A percentile compares a stretch with the other conserved stretches of the same genome.
phyloP scores from a whole-genome alignment of 2,888 invertebrate genomes.

The Lepidocyrtinus sp. region DNA sequence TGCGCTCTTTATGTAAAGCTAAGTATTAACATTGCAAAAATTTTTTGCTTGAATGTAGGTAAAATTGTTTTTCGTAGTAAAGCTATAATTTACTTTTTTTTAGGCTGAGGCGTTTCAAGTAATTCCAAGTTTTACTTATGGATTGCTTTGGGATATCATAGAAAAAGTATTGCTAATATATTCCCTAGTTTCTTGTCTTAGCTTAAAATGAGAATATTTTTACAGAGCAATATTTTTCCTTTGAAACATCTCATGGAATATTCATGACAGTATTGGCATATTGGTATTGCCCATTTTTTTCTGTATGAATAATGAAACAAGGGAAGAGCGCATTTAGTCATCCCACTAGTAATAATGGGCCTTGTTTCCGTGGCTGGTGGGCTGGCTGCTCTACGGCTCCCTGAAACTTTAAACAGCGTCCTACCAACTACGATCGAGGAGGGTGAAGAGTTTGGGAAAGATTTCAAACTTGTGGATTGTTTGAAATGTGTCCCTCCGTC shows the following conservation, averaged over 20 bases:
- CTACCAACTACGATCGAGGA: constrained; percentile 83
- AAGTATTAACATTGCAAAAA: too few species aligned
- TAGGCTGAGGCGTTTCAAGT: too few species aligned
- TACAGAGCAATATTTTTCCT: too few species aligned
- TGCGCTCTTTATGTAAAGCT: too few species aligned
- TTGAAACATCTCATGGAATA: constrained; percentile 23
- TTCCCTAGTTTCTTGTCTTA: not conserved
- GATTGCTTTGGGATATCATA: too few species aligned
- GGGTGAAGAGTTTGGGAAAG: constrained; percentile 88
- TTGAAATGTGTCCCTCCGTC: constrained; percentile 75
- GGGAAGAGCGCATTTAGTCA: constrained; percentile 87
- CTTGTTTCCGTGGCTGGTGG: constrained; percentile 86
- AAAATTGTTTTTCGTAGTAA: too few species aligned
- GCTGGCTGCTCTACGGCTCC: constrained; percentile 83
- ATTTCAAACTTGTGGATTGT: constrained; percentile 85
- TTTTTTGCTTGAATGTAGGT: too few species aligned
- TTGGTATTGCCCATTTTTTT: not conserved
- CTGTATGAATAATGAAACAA: constrained; percentile 71
- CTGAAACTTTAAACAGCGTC: constrained; percentile 87
- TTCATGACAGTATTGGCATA: constrained; percentile 5
- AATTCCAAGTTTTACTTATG: too few species aligned
- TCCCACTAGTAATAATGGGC: constrained; percentile 90
- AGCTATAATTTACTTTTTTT: too few species aligned
- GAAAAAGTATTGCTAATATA: not conserved
- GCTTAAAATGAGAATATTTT: constrained; percentile 12